phyloP scores from a whole-genome alignment of 2,888 invertebrate genomes.

The Cheilosia vulpina region DNA sequence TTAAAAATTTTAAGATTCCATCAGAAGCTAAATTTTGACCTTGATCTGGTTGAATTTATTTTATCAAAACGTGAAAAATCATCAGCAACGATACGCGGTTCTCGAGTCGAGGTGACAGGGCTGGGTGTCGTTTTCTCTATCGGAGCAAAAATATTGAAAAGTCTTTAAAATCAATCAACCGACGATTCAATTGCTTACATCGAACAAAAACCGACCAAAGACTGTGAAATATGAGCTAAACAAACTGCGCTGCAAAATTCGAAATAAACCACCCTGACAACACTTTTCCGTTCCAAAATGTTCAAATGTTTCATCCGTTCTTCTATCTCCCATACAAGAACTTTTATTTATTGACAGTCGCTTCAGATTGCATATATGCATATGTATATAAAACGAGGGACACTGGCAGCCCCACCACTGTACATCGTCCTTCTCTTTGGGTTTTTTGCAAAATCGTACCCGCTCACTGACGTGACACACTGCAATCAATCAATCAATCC shows the following conservation, averaged over 20 bases:
- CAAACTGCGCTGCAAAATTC: too few species aligned
- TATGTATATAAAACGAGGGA: slow-evolving; percentile 8
- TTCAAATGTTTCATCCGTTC: slow-evolving; percentile 6
- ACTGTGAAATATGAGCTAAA: too few species aligned
- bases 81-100: too few species aligned
- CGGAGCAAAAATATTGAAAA: too few species aligned
- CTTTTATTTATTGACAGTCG: slow-evolving; percentile 60
- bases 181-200: too few species aligned
- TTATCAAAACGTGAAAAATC: too few species aligned
- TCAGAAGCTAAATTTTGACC: not conserved
- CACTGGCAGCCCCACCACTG: not conserved
- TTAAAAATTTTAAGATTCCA: too few species aligned
- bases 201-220: too few species aligned
- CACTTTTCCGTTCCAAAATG: slow-evolving; percentile 12
- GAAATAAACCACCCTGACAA: not conserved
- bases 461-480: slow-evolving; percentile 43
- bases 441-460: slow-evolving; percentile 26
- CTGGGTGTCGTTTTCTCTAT: too few species aligned
- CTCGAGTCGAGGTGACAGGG: too few species aligned
- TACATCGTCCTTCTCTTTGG: not conserved
- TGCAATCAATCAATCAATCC: slow-evolving; percentile 69
- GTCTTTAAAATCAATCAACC: too few species aligned
- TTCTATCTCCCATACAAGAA: slow-evolving; percentile 16
- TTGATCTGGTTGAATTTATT: not conserved
- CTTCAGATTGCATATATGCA: slow-evolving; percentile 35